Evolutionary conservation across 2,113 vertebrate species (phyloP), one percentile per base, ranked within the genome.

Genomic region (Cynopterus brachyotis): DNA sequence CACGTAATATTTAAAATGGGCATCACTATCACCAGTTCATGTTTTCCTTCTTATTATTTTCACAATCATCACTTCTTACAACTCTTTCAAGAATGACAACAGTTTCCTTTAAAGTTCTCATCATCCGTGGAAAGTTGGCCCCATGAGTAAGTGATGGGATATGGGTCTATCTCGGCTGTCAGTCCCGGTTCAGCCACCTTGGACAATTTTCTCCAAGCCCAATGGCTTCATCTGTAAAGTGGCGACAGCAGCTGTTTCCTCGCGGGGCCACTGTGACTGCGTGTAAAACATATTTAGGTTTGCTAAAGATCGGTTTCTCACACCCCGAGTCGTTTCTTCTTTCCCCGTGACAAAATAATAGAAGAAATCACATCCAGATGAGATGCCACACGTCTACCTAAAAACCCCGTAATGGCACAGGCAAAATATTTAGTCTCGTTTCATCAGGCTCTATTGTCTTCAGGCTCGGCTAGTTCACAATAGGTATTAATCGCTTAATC

Each of bases 401-500:
- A 92, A 95, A 93, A 59, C 57, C 62, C 59, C 35, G 37, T 66
- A 70, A 95, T 15, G 13, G 55, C 55, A 64, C 0, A 81, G 84
- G 88, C 90, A 88, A 95, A 96, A 95, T 95, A 96, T 90, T 96
- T 92, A 94, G 88, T 91, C 85, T 82, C 78, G 50, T 91, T 89
- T 91, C 94, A 90, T 95, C 94, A 96, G 50, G 81, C n/a, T 89
- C 81, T 59, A 91, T 95, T 95, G 93, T 94, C 89, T 47, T 85
- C 10, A 6, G 80, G 24, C 67, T 96, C 95, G 89, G 85, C 69
- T 92, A 20, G 70, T 66, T 97, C 92, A 96, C 96, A 97, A 97
- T 97, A 95, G 91, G 93, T 97, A 96, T 97, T 96, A 98, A 97
- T 97, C 95, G 96, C 73, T 93, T 96, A 96, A 96, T 95, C 96